Evolutionary conservation across 2,113 vertebrate species (phyloP).

Genomic region (Indicator indicator): DNA sequence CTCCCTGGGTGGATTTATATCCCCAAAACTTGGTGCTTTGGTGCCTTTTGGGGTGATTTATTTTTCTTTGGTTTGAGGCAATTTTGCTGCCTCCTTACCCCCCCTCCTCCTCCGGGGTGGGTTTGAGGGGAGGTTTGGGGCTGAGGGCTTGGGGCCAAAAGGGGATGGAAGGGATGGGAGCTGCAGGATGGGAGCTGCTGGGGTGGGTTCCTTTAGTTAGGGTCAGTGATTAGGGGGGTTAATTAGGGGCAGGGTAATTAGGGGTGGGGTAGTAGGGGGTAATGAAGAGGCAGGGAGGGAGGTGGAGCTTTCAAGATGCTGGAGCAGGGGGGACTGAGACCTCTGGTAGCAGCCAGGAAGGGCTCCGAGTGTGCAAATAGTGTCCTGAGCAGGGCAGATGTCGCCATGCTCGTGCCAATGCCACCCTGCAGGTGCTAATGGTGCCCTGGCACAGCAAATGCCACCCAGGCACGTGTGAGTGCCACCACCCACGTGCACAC

Average conservation of each 20-base stretch:
- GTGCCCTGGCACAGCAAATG: neutral
- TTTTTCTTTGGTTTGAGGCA: neutral
- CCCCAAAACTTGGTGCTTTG: neutral
- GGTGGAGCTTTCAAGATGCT: neutral
- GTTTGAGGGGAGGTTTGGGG: too few relatives aligned
- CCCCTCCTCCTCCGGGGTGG: too few relatives aligned
- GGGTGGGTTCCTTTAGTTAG: neutral
- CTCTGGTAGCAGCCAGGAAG: too few relatives aligned
- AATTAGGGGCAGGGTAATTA: neutral
- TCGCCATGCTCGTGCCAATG: accelerated
- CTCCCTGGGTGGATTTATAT: neutral
- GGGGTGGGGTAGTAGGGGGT: neutral
- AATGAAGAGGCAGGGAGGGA: neutral
- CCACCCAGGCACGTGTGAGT: accelerated
- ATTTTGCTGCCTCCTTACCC: neutral
- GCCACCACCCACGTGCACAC: too few relatives aligned
- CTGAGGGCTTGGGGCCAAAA: neutral
- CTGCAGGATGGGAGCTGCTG: accelerated
- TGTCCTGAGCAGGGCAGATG: neutral
- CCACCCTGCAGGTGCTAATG: too few relatives aligned
- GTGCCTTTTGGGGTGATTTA: neutral
- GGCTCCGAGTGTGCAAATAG: neutral
- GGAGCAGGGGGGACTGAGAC: accelerated
- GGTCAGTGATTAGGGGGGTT: neutral
- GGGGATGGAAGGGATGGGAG: accelerated